These are phyloP conservation scores for Hestina assimilis DNA, from an alignment of 1,140 invertebrate genomes.

Conservation along the genomic window DNA sequence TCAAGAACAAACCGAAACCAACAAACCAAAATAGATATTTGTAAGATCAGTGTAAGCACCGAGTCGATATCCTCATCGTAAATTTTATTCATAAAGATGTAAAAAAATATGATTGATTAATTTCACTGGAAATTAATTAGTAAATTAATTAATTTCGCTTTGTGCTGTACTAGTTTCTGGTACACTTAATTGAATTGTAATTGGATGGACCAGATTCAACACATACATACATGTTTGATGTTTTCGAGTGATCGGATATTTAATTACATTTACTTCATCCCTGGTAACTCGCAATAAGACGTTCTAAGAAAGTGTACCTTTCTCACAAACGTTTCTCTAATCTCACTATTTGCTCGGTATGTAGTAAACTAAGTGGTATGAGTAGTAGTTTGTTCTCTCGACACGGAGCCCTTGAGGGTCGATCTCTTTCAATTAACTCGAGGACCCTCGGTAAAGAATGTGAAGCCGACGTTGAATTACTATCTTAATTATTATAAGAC, in stretches of 20 bases:
- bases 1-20: too few species aligned
- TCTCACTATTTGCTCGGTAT: conserved; percentile 26
- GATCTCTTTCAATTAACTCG: conserved; percentile 67
- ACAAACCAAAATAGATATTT: too few species aligned
- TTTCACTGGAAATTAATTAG: too few species aligned
- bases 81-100: too few species aligned
- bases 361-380: conserved; percentile 37
- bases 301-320: conserved; percentile 9
- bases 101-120: too few species aligned
- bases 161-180: too few species aligned
- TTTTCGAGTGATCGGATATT: neutral
- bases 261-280: conserved; percentile 9
- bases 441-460: conserved; percentile 35
- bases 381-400: conserved; percentile 46
- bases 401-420: conserved; percentile 35
- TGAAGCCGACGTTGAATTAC: conserved; percentile 6
- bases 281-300: neutral
- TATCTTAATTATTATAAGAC: too few species aligned
- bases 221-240: neutral
- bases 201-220: neutral
- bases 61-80: too few species aligned
- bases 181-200: neutral
- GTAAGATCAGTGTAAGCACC: too few species aligned
- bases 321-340: conserved; percentile 32
- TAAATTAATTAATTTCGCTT: too few species aligned